These are phyloP conservation scores for Monopterus albus DNA, from an alignment of 2,113 vertebrate species.

Conservation along the genomic window DNA sequence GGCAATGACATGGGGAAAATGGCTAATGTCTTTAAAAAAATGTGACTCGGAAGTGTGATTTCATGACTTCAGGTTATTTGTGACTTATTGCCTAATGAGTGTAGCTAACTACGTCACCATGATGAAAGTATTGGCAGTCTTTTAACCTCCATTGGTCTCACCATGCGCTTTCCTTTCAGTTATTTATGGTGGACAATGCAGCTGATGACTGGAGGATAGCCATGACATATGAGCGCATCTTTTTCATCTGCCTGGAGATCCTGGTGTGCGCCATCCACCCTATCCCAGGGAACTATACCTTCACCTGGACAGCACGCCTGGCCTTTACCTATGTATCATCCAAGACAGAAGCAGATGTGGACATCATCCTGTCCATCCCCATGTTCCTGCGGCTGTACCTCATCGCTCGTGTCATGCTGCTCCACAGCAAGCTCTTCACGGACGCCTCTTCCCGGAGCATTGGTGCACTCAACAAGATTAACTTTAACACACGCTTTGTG, in stretches of 20 bases:
- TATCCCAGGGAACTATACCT: conserved; percentile 98
- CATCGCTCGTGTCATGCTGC: conserved; percentile 99
- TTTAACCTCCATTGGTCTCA: conserved; percentile 32
- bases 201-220: conserved; percentile 99
- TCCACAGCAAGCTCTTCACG: conserved; percentile 99
- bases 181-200: conserved; percentile 99
- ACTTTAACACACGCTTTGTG: conserved; percentile 99
- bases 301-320: conserved; percentile 98
- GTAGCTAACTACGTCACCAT: conserved; percentile 39
- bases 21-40: neutral
- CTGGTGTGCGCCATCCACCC: conserved; percentile 98
- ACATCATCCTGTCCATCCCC: conserved; percentile 99
- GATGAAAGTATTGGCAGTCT: conserved; percentile 51
- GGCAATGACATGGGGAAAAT: neutral
- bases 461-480: conserved; percentile 99
- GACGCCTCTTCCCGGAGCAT: conserved; percentile 99
- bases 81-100: conserved; percentile 57
- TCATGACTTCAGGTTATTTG: conserved; percentile 40
- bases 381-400: conserved; percentile 99
- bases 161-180: conserved; percentile 82
- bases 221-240: conserved; percentile 99
- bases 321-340: conserved; percentile 95
- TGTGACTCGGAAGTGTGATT: conserved; percentile 35
- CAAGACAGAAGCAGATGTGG: conserved; percentile 97
- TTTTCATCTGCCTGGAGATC: conserved; percentile 99